These are phyloP conservation scores for Leptonema lineaticorne DNA, from an alignment of 1,140 invertebrate genomes.

Conservation along the genomic window DNA sequence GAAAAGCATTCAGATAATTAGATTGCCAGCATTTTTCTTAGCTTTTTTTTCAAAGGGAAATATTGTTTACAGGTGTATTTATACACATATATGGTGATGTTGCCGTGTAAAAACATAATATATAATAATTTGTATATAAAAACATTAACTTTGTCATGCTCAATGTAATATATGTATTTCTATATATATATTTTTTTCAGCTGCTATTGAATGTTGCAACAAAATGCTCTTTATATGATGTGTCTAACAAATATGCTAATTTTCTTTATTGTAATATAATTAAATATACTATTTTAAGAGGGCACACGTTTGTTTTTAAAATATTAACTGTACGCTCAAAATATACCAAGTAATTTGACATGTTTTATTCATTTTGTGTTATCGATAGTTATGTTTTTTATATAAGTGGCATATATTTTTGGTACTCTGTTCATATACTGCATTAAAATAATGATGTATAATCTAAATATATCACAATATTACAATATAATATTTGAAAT, in stretches of 20 bases:
- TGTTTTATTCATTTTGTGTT: neutral
- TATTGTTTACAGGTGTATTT: constrained; percentile 1
- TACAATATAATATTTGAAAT: neutral
- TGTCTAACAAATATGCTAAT: constrained; percentile 22
- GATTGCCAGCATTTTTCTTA: neutral
- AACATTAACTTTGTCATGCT: constrained; percentile 12
- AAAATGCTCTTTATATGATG: constrained; percentile 11
- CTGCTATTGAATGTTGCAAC: constrained; percentile 23
- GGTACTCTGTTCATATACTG: no score
- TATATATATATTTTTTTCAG: constrained; percentile 4
- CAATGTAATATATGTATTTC: neutral
- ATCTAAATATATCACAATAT: no score
- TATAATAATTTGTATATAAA: constrained; percentile 8
- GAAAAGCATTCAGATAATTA: neutral
- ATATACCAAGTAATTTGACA: no score
- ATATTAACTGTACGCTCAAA: neutral
- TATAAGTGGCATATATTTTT: no score
- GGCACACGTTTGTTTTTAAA: neutral
- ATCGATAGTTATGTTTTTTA: no score
- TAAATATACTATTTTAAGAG: neutral
- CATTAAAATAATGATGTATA: no score
- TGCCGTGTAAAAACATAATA: neutral
- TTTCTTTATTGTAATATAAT: constrained; percentile 17
- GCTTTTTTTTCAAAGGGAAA: neutral
- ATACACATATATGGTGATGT: constrained; percentile 3